A percentile compares a stretch with the other conserved stretches of the same genome.
phyloP scores from a whole-genome alignment of 2,113 vertebrate species.

The Clupea harengus region DNA sequence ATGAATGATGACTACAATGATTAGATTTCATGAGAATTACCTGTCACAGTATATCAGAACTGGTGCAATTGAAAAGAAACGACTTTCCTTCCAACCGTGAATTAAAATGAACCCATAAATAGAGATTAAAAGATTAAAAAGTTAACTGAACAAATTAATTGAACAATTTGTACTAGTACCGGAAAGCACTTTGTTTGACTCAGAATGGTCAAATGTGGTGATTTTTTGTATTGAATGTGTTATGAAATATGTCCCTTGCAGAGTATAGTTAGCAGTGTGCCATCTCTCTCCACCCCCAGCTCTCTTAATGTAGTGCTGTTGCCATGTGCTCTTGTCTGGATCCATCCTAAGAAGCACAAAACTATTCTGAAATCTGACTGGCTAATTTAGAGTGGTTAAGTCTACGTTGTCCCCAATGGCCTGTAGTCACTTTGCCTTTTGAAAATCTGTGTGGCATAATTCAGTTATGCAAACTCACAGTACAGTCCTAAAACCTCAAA shows the following conservation, averaged over 20 bases:
- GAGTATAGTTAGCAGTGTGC: neutral
- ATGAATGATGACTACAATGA: neutral
- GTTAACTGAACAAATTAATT: too few relatives aligned
- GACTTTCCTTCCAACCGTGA: too few relatives aligned
- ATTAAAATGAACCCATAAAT: too few relatives aligned
- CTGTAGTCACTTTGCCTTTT: too few relatives aligned
- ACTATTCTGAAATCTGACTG: neutral
- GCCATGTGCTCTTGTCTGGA: neutral
- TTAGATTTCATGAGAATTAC: neutral
- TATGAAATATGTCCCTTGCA: neutral
- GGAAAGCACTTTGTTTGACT: neutral
- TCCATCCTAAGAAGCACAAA: neutral
- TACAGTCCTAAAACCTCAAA: too few relatives aligned
- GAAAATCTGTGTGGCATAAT: too few relatives aligned
- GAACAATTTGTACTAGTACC: neutral
- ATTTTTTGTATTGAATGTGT: neutral
- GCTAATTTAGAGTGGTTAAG: neutral
- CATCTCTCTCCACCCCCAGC: neutral
- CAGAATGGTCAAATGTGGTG: neutral
- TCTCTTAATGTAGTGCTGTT: conserved; percentile 21
- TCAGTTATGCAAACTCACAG: too few relatives aligned
- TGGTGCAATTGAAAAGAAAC: too few relatives aligned
- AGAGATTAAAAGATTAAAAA: too few relatives aligned
- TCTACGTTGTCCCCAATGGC: neutral
- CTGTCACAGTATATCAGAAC: neutral